phyloP scores from a whole-genome alignment of 2,797 vertebrate genomes.

The Channa striata region DNA sequence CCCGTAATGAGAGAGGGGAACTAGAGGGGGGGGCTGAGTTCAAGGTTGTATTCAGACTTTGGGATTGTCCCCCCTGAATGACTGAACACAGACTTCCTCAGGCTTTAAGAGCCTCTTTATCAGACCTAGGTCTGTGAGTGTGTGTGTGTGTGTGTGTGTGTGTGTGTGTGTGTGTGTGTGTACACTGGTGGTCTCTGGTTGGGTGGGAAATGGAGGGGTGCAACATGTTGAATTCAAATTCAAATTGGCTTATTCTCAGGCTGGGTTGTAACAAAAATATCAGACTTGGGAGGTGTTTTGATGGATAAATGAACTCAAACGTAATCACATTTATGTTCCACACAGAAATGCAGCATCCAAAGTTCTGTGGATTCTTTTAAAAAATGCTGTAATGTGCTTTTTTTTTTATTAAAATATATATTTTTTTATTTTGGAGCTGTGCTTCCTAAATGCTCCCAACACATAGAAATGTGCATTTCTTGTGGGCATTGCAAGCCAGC shows the following conservation, averaged over 20 bases:
- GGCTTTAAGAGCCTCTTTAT: slow-evolving; percentile 84
- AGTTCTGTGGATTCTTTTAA: not conserved
- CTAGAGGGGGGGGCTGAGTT: slow-evolving; percentile 54
- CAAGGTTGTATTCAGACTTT: slow-evolving; percentile 80
- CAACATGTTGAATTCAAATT: slow-evolving; percentile 81
- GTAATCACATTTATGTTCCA: slow-evolving; percentile 12
- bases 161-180: slow-evolving; percentile 4
- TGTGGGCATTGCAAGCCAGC: slow-evolving; percentile 17
- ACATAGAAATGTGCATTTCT: slow-evolving; percentile 22
- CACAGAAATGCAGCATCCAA: not conserved
- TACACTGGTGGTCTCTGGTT: slow-evolving; percentile 67
- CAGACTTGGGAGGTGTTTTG: slow-evolving; percentile 11
- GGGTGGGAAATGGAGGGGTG: slow-evolving; percentile 47
- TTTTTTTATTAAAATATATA: too few relatives aligned
- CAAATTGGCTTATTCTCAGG: slow-evolving; percentile 74
- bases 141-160: slow-evolving; percentile 14
- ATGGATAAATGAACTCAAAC: slow-evolving; percentile 16
- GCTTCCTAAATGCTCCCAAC: slow-evolving; percentile 1
- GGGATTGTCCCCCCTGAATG: slow-evolving; percentile 76
- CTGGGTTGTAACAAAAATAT: slow-evolving; percentile 55
- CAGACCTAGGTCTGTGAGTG: slow-evolving; percentile 62
- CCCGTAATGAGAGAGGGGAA: slow-evolving; percentile 72
- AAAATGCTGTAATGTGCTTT: not conserved
- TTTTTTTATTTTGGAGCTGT: not conserved
- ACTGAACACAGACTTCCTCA: slow-evolving; percentile 79